A percentile compares a stretch with the other conserved stretches of the same genome.
Evolutionary conservation across 2,797 vertebrate genomes (phyloP).

Genomic region (Hippopotamyrus pictus): DNA sequence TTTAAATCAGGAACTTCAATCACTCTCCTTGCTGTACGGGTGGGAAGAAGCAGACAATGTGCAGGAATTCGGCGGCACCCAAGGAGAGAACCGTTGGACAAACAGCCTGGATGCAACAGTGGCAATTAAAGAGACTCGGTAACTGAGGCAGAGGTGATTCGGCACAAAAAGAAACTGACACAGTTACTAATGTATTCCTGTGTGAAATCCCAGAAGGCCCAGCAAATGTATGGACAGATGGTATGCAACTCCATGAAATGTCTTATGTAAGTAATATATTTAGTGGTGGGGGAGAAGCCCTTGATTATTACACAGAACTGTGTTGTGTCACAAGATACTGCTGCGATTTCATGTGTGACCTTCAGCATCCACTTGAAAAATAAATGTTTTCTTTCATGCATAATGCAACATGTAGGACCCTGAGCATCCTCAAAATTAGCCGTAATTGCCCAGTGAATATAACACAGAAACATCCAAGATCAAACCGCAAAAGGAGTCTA

Average conservation of each 20-base stretch:
- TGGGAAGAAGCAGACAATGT: neutral
- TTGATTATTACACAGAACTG: slow-evolving; percentile 19
- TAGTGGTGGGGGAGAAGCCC: neutral
- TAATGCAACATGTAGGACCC: neutral
- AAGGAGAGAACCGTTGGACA: neutral
- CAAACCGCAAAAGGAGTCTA: neutral
- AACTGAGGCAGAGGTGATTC: neutral
- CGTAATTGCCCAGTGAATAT: neutral
- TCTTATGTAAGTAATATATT: slow-evolving; percentile 16
- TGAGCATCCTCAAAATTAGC: neutral
- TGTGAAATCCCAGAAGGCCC: slow-evolving; percentile 17
- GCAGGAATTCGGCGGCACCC: neutral
- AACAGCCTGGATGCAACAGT: neutral
- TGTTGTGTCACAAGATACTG: slow-evolving; percentile 9
- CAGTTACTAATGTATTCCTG: slow-evolving; percentile 21
- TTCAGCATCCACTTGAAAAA: slow-evolving; percentile 15
- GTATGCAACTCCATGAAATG: slow-evolving; percentile 13
- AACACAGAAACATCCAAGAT: neutral
- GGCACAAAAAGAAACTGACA: neutral
- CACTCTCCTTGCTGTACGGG: neutral
- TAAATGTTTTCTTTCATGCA: neutral
- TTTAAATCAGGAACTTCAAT: neutral
- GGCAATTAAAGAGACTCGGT: neutral
- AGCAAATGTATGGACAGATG: slow-evolving; percentile 23
- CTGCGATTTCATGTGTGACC: slow-evolving; percentile 16